Evolutionary conservation across 2,113 vertebrate genomes (phyloP).

Genomic region (Leuciscus idus): DNA sequence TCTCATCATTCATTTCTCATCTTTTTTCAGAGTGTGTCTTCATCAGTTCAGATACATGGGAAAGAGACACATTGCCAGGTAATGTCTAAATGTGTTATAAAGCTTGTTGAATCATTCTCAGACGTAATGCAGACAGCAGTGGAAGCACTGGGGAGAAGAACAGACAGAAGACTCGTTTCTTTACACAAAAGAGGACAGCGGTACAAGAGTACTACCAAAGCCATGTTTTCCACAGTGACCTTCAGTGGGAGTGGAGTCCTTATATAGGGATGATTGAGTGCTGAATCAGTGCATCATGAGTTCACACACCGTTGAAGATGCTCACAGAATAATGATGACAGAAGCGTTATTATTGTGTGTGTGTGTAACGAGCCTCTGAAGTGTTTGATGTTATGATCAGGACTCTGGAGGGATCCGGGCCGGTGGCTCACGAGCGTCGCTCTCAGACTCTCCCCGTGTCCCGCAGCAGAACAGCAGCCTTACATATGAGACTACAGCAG

Average conservation of each 20-base stretch:
- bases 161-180: too few species aligned
- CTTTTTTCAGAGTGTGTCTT: constrained; percentile 86
- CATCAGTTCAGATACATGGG: constrained; percentile 99
- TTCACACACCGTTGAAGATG: too few species aligned
- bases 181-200: too few species aligned
- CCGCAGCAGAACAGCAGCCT: constrained; percentile 98
- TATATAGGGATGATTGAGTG: too few species aligned
- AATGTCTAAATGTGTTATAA: constrained; percentile 64
- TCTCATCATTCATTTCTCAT: background rate
- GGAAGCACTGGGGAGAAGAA: too few species aligned
- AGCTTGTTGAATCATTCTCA: too few species aligned
- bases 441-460: constrained; percentile 99
- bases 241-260: too few species aligned
- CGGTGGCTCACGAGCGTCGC: constrained; percentile 96
- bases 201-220: too few species aligned
- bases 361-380: background rate
- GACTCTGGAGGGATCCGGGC: constrained; percentile 98
- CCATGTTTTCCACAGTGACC: too few species aligned
- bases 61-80: constrained; percentile 98
- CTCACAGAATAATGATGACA: background rate
- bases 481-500: constrained; percentile 99
- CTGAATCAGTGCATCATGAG: too few species aligned
- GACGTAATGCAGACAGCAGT: too few species aligned
- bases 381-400: constrained; percentile 65
- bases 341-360: background rate